These are phyloP conservation scores for Biston betularia DNA, from an alignment of 2,888 invertebrate genomes.

Conservation along the genomic window DNA sequence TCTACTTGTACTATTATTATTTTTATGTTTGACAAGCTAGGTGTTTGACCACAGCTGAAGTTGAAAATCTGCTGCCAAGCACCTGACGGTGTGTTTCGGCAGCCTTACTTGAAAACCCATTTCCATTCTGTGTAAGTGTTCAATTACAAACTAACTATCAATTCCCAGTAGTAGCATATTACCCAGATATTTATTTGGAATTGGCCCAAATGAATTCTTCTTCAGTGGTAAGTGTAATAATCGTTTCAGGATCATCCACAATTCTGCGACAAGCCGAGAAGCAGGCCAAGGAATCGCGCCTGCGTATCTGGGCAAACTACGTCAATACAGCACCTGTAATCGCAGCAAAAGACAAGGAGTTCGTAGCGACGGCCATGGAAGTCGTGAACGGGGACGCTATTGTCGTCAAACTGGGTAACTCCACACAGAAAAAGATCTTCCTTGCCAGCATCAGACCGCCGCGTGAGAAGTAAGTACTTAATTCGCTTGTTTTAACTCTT, in stretches of 20 bases:
- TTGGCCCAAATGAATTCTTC: too few relatives aligned
- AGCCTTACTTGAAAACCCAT: too few relatives aligned
- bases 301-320: slow-evolving; percentile 97
- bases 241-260: slow-evolving; percentile 89
- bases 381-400: slow-evolving; percentile 98
- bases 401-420: slow-evolving; percentile 92
- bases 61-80: too few relatives aligned
- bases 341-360: slow-evolving; percentile 93
- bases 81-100: too few relatives aligned
- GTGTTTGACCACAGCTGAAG: too few relatives aligned
- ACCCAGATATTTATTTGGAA: too few relatives aligned
- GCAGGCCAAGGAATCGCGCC: slow-evolving; percentile 93
- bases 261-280: slow-evolving; percentile 92
- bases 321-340: slow-evolving; percentile 90
- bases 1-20: neutral
- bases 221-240: neutral
- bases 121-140: too few relatives aligned
- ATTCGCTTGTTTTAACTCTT: too few relatives aligned
- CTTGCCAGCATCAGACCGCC: slow-evolving; percentile 98
- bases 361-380: slow-evolving; percentile 93
- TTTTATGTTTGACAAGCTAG: too few relatives aligned
- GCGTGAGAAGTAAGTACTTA: slow-evolving; percentile 87
- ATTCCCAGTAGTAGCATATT: too few relatives aligned
- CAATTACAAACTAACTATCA: too few relatives aligned
- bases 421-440: slow-evolving; percentile 95